phyloP scores from a whole-genome alignment of 2,113 vertebrate genomes.

The Podiceps cristatus region DNA sequence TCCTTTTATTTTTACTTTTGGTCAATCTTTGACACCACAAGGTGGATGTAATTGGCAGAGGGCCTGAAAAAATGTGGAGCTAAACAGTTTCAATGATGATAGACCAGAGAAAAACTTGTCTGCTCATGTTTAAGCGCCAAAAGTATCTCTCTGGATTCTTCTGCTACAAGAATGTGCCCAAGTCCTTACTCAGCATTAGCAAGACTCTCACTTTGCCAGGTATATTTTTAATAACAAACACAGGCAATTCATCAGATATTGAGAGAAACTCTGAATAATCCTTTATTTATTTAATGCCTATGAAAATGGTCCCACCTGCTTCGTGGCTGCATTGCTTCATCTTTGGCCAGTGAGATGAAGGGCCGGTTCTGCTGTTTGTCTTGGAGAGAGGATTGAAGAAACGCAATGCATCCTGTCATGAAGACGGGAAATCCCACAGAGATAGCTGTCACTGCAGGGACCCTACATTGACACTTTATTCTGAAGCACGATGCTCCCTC shows the following conservation, averaged over 20 bases:
- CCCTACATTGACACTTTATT: not conserved
- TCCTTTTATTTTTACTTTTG: not conserved
- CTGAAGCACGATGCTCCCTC: not conserved
- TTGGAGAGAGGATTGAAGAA: not conserved
- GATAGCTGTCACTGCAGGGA: not conserved
- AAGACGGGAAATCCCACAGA: not conserved
- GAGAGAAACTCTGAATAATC: not conserved
- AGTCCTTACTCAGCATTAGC: not conserved
- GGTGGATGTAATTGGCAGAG: not conserved
- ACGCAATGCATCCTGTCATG: not conserved
- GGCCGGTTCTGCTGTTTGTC: not conserved
- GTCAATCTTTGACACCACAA: not conserved
- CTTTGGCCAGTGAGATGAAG: not conserved
- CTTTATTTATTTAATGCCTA: not conserved
- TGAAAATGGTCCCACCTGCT: not conserved
- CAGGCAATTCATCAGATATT: rapidly evolving
- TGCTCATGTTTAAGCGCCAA: rapidly evolving
- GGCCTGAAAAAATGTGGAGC: not conserved
- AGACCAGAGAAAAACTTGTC: not conserved
- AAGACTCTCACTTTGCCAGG: not conserved
- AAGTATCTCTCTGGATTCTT: not conserved
- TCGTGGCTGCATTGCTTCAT: not conserved
- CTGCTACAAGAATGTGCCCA: not conserved
- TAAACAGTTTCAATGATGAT: not conserved
- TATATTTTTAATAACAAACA: not conserved